These are phyloP conservation scores for Papilio dardanus DNA, from an alignment of 1,140 invertebrate genomes.

Conservation along the genomic window DNA sequence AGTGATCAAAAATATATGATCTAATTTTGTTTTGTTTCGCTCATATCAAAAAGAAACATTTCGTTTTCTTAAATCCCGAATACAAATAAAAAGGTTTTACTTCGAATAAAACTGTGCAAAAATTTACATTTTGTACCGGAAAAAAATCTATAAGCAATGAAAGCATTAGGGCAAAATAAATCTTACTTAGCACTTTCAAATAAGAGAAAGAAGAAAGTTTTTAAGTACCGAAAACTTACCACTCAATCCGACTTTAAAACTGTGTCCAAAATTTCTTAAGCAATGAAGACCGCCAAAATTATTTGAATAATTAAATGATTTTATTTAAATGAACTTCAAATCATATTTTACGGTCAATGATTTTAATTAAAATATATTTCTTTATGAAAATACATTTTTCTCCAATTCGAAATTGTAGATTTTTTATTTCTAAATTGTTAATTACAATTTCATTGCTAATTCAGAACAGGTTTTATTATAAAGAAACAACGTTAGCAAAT, in stretches of 20 bases:
- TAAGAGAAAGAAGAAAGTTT: conserved; percentile 34
- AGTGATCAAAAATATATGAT: background rate
- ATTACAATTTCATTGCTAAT: background rate
- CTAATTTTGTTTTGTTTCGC: too few relatives aligned
- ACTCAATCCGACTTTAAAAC: conserved; percentile 37
- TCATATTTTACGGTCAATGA: conserved; percentile 15
- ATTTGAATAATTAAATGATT: conserved; percentile 32
- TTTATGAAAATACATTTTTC: background rate
- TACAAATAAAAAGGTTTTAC: background rate
- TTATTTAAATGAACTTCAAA: conserved; percentile 13
- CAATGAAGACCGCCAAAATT: conserved; percentile 24
- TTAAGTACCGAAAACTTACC: conserved; percentile 34
- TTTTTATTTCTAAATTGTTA: background rate
- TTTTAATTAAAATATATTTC: background rate
- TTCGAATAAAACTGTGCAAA: background rate
- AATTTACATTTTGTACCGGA: background rate
- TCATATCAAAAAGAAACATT: too few relatives aligned
- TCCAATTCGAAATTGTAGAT: too few relatives aligned
- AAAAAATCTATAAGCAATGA: conserved; percentile 14
- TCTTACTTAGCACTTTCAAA: conserved; percentile 33
- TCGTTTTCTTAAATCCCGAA: background rate
- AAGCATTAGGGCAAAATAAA: conserved; percentile 31
- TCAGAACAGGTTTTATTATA: background rate
- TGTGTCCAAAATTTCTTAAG: conserved; percentile 35
- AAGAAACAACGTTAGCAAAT: background rate